Conservation (phyloP, 92 coral and sea anemone genomes). For the Epizoanthus ramosus region DNA sequence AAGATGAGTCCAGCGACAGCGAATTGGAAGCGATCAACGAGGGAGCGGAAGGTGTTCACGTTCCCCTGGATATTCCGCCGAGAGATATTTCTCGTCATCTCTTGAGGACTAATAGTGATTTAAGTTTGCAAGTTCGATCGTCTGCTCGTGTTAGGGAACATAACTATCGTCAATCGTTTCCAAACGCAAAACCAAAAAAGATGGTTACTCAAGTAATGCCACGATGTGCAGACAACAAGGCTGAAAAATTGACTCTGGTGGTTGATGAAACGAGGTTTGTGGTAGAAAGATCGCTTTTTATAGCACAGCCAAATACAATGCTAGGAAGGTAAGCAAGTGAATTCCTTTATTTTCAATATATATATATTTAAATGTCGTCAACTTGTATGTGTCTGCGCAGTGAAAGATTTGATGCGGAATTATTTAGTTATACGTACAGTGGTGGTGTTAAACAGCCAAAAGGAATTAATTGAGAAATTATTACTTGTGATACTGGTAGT, state of each 20-base stretch:
- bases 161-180: slow-evolving; percentile 47
- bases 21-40: slow-evolving; percentile 76
- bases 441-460: too few relatives aligned
- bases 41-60: slow-evolving; percentile 50
- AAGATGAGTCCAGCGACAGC: slow-evolving; percentile 85
- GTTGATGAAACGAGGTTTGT: slow-evolving; percentile 95
- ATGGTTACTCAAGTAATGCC: slow-evolving; percentile 57
- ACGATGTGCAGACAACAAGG: slow-evolving; percentile 50
- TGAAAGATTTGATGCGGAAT: neutral
- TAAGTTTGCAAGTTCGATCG: slow-evolving; percentile 58
- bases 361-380: too few relatives aligned
- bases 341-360: neutral
- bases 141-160: slow-evolving; percentile 57
- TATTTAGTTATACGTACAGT: too few relatives aligned
- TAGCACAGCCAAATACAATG: slow-evolving; percentile 95
- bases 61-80: slow-evolving; percentile 85
- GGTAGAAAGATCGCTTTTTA: slow-evolving; percentile 90
- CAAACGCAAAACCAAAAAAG: slow-evolving; percentile 56
- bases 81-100: slow-evolving; percentile 81
- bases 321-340: slow-evolving; percentile 74
- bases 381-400: too few relatives aligned
- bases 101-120: slow-evolving; percentile 63
- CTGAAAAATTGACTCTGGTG: slow-evolving; percentile 88
- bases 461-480: too few relatives aligned
- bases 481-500: neutral